Conservation (phyloP, 2,888 invertebrate species). For the Eumerus sabulonum region DNA sequence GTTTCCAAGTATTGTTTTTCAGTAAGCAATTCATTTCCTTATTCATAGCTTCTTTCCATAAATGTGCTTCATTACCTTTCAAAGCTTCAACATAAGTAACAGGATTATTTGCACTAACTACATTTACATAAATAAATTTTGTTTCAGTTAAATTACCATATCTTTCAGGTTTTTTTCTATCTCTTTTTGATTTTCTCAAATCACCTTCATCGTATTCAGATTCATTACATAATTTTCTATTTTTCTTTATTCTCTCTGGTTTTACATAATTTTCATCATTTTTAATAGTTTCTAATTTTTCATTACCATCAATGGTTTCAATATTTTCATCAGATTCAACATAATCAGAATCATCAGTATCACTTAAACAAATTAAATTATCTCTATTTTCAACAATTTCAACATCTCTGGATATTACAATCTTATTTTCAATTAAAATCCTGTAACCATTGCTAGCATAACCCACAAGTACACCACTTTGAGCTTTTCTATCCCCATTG, state of each 20-base stretch:
- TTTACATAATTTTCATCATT: background rate
- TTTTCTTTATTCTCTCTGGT: background rate
- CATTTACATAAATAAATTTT: background rate
- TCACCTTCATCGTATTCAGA: too few relatives aligned
- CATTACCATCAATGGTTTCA: background rate
- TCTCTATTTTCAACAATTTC: background rate
- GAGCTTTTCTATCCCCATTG: background rate
- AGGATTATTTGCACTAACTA: background rate
- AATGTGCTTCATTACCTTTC: background rate
- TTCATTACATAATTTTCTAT: background rate
- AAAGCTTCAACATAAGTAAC: background rate
- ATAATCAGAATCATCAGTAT: too few relatives aligned
- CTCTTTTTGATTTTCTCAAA: background rate
- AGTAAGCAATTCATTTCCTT: background rate
- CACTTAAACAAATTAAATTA: background rate
- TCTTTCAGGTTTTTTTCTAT: background rate
- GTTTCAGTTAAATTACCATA: background rate
- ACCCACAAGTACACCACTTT: background rate
- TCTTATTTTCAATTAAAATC: background rate
- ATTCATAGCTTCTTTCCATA: background rate
- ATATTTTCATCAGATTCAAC: background rate
- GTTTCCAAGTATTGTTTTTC: background rate
- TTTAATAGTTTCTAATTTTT: background rate
- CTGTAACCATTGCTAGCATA: background rate
- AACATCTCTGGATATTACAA: background rate